Base-by-base conservation (phyloP, 1,140 invertebrate genomes). In the Phymorhynchus buccinoides region DNA sequence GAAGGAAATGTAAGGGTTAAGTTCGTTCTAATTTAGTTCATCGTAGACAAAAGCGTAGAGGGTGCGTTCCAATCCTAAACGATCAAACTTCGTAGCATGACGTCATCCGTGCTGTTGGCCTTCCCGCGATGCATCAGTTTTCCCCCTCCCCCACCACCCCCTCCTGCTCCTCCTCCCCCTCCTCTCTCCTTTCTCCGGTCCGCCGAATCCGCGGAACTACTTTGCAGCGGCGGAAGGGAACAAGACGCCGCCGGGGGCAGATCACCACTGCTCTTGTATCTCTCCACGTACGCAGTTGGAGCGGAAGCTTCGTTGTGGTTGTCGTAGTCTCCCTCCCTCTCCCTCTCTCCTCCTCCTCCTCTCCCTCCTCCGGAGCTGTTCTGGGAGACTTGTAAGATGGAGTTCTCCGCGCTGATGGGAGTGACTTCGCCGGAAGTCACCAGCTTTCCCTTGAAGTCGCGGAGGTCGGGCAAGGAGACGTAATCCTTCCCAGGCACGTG, bases 381-480 rank as follows among this genome's bases (percentile, higher is more conserved):
- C 52, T 3, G 32, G n/a, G 80, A 81, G 12, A 35, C 1, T 1
- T n/a, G 9, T 0, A 16, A 27, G 2, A 56, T 39, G 9, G 35
- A 41, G 32, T 39, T 41, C 3, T 75, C 73, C 2, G 37, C 9
- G 35, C 37, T 27, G 39, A 82, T 32, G 1, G 88, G 88, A 35
- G 82, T 86, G 52, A 84, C 85, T 22, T 86, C 85, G 71, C 86
- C 86, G 35, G 88, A 89, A 56, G 86, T 41, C 1, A 87, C 87
- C 27, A 88, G 82, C 68, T 84, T 85, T 3, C 83, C 84, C 3
- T 85, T 85, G 27, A 86, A 84, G 52, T 88, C 81, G 48, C 87
- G 86, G 52, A 88, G 80, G 42, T 87, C 87, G 42, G 87, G 88
- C 85, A 89, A 86, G 73, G 87, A 89, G 39, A 88, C 79, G 12